Evolutionary conservation across 2,113 vertebrate genomes (phyloP).

Genomic region (Pantherophis guttatus): DNA sequence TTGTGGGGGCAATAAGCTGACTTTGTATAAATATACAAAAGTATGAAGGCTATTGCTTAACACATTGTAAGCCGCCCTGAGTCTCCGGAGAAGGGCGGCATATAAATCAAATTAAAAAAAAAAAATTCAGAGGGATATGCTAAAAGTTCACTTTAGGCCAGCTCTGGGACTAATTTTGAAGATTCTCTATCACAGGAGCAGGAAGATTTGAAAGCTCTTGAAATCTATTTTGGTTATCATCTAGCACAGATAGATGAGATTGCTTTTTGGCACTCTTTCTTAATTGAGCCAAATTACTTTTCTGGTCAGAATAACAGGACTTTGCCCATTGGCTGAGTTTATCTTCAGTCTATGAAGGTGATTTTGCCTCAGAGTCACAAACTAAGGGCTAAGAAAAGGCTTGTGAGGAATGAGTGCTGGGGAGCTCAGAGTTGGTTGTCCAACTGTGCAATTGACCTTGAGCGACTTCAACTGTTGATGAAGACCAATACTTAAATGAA

Average conservation of each 20-base stretch:
- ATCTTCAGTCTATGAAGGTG: not conserved
- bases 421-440: not conserved
- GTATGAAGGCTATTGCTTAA: no score
- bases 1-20: no score
- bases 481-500: not conserved
- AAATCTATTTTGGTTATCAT: not conserved
- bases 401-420: not conserved
- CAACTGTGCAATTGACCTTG: not conserved
- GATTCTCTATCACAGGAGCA: not conserved
- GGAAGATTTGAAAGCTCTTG: not conserved
- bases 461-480: not conserved
- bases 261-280: not conserved
- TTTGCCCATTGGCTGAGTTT: not conserved
- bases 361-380: not conserved
- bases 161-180: not conserved
- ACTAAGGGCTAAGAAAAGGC: not conserved
- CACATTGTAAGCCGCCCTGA: no score
- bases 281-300: not conserved
- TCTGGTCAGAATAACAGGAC: not conserved
- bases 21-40: no score
- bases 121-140: not conserved
- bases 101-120: no score
- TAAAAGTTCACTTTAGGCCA: not conserved
- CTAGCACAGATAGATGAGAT: not conserved
- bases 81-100: no score